phyloP scores from a whole-genome alignment of 2,888 invertebrate species.

The Saturnia pavonia region DNA sequence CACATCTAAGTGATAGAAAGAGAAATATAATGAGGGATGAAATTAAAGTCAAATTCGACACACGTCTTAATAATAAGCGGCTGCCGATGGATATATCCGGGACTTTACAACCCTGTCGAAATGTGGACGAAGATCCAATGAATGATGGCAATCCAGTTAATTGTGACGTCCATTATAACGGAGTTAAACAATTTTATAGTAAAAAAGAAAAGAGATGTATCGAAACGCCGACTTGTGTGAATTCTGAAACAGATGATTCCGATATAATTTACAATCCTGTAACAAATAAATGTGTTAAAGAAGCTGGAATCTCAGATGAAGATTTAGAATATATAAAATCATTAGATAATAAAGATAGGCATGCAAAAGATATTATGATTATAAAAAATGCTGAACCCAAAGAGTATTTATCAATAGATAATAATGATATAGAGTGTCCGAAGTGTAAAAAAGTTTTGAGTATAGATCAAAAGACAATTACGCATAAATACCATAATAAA shows the following conservation, averaged over 20 bases:
- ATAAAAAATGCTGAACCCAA: conserved; percentile 35
- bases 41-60: conserved; percentile 60
- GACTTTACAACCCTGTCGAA: conserved; percentile 43
- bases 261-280: conserved; percentile 50
- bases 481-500: neutral
- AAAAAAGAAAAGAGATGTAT: conserved; percentile 48
- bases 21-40: conserved; percentile 47
- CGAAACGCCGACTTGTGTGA: conserved; percentile 45
- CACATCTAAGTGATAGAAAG: conserved; percentile 43
- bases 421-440: neutral
- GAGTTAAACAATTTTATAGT: conserved; percentile 47
- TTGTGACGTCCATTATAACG: conserved; percentile 66
- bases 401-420: neutral
- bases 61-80: conserved; percentile 39
- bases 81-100: conserved; percentile 28
- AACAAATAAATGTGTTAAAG: conserved; percentile 51
- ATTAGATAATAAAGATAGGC: conserved; percentile 34
- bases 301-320: conserved; percentile 40
- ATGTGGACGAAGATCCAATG: conserved; percentile 59
- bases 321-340: conserved; percentile 57
- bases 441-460: neutral
- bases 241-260: conserved; percentile 31
- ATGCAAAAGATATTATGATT: conserved; percentile 51
- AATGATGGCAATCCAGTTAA: conserved; percentile 64
- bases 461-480: conserved; percentile 1